Evolutionary conservation across 1,140 invertebrate species (phyloP).

Genomic region (Diorhabda elongata): DNA sequence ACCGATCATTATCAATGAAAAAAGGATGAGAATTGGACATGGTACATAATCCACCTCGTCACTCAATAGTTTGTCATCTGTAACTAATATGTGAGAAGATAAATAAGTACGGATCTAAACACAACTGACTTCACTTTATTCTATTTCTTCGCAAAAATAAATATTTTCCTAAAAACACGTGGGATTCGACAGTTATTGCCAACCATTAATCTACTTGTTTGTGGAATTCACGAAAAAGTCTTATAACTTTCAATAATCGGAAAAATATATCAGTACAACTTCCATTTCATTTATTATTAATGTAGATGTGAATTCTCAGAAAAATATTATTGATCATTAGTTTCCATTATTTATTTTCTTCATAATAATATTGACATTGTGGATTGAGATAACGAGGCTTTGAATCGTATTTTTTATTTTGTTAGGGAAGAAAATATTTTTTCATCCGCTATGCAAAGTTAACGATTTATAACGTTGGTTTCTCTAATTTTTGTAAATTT

Average conservation of each 20-base stretch:
- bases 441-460: neutral
- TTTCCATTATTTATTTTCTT: neutral
- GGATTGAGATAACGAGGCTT: neutral
- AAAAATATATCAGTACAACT: neutral
- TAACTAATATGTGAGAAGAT: too few relatives aligned
- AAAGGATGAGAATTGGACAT: too few relatives aligned
- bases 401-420: neutral
- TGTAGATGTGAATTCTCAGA: neutral
- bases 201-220: neutral
- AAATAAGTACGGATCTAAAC: too few relatives aligned
- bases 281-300: neutral
- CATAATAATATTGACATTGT: neutral
- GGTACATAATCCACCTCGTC: too few relatives aligned
- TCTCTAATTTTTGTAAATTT: too few relatives aligned
- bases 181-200: neutral
- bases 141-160: neutral
- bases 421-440: neutral
- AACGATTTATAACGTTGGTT: too few relatives aligned
- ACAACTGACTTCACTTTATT: too few relatives aligned
- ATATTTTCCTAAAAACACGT: neutral
- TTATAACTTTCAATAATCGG: conserved; percentile 3
- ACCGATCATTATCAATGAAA: too few relatives aligned
- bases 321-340: neutral
- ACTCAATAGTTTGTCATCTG: too few relatives aligned
- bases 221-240: neutral